Conservation (phyloP, 2,113 vertebrate genomes). For the Struthio camelus region DNA sequence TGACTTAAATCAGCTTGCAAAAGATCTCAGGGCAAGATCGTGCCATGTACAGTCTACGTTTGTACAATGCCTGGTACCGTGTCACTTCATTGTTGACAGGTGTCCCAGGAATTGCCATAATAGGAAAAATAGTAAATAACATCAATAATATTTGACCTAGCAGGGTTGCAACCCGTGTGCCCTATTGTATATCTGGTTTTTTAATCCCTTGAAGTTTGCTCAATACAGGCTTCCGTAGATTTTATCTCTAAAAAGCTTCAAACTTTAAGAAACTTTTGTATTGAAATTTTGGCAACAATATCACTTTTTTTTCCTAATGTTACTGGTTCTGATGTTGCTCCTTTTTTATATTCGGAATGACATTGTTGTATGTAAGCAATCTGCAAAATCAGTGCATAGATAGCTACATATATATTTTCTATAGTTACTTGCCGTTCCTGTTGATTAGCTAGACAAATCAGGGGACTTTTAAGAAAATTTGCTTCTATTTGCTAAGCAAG, state of each 20-base stretch:
- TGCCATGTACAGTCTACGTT: background rate
- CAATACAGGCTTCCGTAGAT: rapidly evolving
- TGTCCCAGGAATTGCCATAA: background rate
- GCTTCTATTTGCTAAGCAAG: background rate
- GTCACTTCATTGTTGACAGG: constrained; percentile 1
- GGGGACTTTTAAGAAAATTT: background rate
- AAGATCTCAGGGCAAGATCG: constrained; percentile 36
- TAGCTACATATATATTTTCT: background rate
- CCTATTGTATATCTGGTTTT: background rate
- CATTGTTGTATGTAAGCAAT: background rate
- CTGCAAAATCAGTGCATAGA: background rate
- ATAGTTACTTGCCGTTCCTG: background rate
- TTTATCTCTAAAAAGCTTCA: background rate
- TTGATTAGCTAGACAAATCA: background rate
- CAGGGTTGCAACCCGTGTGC: background rate
- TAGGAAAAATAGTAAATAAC: background rate
- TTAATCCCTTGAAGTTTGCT: background rate
- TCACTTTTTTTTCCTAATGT: background rate
- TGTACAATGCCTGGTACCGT: background rate
- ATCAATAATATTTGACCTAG: background rate
- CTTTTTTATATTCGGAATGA: background rate
- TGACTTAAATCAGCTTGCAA: constrained; percentile 12
- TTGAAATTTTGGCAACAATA: background rate
- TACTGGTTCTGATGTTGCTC: background rate
- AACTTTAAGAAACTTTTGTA: background rate